phyloP scores from a whole-genome alignment of 1,140 invertebrate species.

The Dufourea novaeangliae region DNA sequence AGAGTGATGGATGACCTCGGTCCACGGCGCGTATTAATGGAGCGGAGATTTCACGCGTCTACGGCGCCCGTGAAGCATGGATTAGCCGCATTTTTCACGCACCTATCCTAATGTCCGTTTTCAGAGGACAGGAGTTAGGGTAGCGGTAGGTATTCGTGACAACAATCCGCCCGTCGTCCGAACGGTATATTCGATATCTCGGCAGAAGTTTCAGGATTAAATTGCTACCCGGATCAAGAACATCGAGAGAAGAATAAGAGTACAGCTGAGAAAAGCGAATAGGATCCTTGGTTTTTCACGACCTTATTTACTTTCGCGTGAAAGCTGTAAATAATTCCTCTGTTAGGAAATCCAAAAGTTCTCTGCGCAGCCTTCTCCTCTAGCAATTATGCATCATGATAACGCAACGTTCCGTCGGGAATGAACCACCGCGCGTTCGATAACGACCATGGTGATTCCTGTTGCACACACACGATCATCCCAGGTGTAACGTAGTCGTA shows the following conservation, averaged over 20 bases:
- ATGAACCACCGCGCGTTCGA: constrained; percentile 21
- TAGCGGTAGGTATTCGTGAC: too few species aligned
- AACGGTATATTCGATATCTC: too few species aligned
- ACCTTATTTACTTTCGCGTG: neutral
- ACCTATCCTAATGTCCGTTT: neutral
- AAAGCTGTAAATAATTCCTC: neutral
- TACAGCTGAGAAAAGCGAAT: too few species aligned
- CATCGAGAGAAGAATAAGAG: too few species aligned
- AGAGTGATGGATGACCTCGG: constrained; percentile 75
- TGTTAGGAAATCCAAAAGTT: constrained; percentile 4
- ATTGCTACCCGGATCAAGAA: too few species aligned
- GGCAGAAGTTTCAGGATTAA: too few species aligned
- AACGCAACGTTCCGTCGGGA: constrained; percentile 46
- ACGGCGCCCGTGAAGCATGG: constrained; percentile 68
- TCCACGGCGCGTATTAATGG: constrained; percentile 74
- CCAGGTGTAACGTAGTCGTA: constrained; percentile 51
- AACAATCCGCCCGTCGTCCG: too few species aligned
- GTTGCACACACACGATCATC: constrained; percentile 46
- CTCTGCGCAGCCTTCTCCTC: neutral
- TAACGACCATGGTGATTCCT: constrained; percentile 48
- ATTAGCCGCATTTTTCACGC: constrained; percentile 64
- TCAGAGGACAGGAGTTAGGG: neutral
- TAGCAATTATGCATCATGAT: constrained; percentile 39
- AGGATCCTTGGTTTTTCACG: neutral
- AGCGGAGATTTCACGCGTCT: constrained; percentile 76